These are phyloP conservation scores for Pygoscelis antarcticus DNA, from an alignment of 2,113 vertebrate species.

Conservation along the genomic window DNA sequence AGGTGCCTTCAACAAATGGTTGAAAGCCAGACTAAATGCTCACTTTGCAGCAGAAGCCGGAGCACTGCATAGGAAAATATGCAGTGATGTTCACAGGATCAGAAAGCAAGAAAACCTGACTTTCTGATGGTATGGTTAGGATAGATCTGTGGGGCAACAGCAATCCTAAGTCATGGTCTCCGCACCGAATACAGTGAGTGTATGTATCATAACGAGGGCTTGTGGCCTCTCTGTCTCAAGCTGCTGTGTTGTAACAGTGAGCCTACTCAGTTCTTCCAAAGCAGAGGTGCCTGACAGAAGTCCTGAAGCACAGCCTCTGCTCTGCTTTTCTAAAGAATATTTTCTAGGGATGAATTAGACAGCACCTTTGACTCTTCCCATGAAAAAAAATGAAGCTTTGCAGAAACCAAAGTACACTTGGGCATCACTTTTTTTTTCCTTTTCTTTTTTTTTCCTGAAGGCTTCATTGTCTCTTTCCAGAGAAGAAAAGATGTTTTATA, in stretches of 20 bases:
- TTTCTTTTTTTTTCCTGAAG: neutral
- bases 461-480: neutral
- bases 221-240: neutral
- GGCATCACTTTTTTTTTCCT: rapidly evolving
- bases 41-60: neutral
- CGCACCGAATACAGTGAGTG: neutral
- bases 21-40: neutral
- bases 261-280: neutral
- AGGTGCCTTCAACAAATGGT: neutral
- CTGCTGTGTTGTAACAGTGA: neutral
- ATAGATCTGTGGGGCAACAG: neutral
- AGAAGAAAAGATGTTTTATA: constrained; percentile 20
- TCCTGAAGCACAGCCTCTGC: neutral
- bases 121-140: neutral
- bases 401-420: neutral
- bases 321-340: neutral
- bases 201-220: neutral
- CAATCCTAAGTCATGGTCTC: neutral
- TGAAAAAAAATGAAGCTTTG: neutral
- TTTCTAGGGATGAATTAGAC: neutral
- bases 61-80: neutral
- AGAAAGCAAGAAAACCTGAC: neutral
- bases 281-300: neutral
- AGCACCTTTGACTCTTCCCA: neutral
- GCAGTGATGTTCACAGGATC: neutral